Percentiles rank a stretch among this genome's conserved stretches.
phyloP scores from a whole-genome alignment of 2,113 vertebrate species.

The Trogon surrucura region DNA sequence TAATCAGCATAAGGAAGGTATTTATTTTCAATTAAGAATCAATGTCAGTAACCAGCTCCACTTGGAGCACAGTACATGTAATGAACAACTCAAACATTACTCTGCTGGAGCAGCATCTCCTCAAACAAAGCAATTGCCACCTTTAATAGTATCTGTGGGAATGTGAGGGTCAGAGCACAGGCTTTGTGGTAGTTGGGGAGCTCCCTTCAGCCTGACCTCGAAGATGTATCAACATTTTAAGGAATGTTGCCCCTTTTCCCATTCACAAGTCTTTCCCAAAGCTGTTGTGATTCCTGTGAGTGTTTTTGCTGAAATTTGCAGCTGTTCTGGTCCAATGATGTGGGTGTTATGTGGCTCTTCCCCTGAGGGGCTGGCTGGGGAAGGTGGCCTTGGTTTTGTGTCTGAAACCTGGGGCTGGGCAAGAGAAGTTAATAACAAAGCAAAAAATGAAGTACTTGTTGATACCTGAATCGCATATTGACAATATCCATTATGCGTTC shows the following conservation, averaged over 20 bases:
- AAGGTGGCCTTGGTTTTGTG: neutral
- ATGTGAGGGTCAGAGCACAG: neutral
- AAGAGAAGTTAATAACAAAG: neutral
- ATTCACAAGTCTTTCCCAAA: neutral
- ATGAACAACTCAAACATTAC: accelerated
- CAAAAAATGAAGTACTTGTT: neutral
- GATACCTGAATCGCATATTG: neutral
- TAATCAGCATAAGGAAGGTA: neutral
- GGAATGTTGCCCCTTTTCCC: neutral
- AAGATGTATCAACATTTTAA: accelerated
- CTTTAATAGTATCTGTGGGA: neutral
- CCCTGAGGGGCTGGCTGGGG: neutral
- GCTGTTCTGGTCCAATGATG: accelerated
- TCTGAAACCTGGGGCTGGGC: neutral
- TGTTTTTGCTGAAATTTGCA: neutral
- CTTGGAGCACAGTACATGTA: neutral
- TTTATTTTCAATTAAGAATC: neutral
- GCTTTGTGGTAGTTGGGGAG: neutral
- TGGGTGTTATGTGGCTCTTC: neutral
- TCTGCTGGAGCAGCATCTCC: neutral
- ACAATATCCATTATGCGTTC: neutral
- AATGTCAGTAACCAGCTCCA: neutral
- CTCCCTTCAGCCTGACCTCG: neutral
- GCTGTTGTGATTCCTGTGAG: accelerated
- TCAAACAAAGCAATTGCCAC: neutral